Base-by-base conservation (phyloP, 2,797 vertebrate species). In the Leontopithecus rosalia region DNA sequence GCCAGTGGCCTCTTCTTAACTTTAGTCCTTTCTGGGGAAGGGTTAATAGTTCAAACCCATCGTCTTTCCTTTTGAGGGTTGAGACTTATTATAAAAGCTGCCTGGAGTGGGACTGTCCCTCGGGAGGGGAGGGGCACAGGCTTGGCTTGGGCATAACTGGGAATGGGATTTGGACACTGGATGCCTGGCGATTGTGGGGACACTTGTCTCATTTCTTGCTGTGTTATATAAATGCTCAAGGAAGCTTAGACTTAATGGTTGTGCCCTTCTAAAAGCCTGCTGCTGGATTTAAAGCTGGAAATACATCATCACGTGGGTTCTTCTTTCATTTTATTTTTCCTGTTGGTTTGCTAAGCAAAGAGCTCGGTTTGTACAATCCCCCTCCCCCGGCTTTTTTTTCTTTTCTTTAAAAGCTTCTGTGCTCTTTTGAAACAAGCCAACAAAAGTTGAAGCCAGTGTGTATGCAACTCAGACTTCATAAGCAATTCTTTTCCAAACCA, bases 11-110 rank as follows among this genome's bases (percentile, higher is more conserved):
- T 95, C 96, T 46, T 97, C 98, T 98, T 98, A 97, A 97, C 98
- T 98, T 97, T 96, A 97, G 92, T 94, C 90, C 95, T 98, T 98
- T 98, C 98, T 97, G 96, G 96, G 97, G 91, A 92, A 94, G 97
- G 98, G 98, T 98, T 98, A 98, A 98, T 97, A 98, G 98, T 98
- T 98, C 97, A 98, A 98, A 97, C 97, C 94, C 98, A 98, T 98
- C 97, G 97, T 98, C 98, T 98, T 98, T 98, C 20, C 97, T 98
- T 98, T 97, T 75, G 85, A 98, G 97, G 90, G 84, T 97, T 94
- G 94, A 98, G 89, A 79, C 96, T 96, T 94, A 97, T 52, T 94
- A 97, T 64, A 98, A 97, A 98, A 97, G 97, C 96, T 95, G 96
- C 96, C 97, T 1, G 97, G 96, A 81, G 98, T 36, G 85, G 98